Conservation (phyloP, 2,113 vertebrate species). For the Tiliqua scincoides region DNA sequence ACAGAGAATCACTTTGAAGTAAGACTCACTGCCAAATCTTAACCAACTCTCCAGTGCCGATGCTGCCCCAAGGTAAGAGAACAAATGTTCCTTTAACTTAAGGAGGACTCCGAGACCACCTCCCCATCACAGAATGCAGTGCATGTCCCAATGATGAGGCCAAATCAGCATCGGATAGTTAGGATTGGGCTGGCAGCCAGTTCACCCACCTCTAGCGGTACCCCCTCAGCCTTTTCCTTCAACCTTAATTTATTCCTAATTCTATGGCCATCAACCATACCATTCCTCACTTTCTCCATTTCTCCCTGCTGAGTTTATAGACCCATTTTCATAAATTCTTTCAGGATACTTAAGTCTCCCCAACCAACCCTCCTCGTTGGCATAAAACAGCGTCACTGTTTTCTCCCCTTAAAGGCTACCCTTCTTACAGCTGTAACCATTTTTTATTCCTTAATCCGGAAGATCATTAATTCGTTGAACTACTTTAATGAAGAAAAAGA, state of each 20-base stretch:
- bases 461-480: slow-evolving; percentile 34
- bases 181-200: no score
- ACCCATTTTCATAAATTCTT: neutral
- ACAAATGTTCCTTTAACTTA: no score
- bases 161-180: no score
- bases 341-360: neutral
- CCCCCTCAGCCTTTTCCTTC: neutral
- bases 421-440: slow-evolving; percentile 14
- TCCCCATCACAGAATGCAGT: no score
- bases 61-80: no score
- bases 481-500: no score
- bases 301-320: slow-evolving; percentile 23
- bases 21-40: no score
- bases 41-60: no score
- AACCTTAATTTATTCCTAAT: neutral
- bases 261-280: slow-evolving; percentile 7
- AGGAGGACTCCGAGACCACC: no score
- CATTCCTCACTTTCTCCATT: slow-evolving; percentile 7
- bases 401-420: slow-evolving; percentile 26
- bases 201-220: neutral
- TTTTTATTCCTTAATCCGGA: slow-evolving; percentile 14
- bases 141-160: no score
- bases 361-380: slow-evolving; percentile 18
- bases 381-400: slow-evolving; percentile 19
- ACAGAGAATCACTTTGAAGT: no score